Conservation (phyloP, 2,888 invertebrate species). For the Gortyna flavago region DNA sequence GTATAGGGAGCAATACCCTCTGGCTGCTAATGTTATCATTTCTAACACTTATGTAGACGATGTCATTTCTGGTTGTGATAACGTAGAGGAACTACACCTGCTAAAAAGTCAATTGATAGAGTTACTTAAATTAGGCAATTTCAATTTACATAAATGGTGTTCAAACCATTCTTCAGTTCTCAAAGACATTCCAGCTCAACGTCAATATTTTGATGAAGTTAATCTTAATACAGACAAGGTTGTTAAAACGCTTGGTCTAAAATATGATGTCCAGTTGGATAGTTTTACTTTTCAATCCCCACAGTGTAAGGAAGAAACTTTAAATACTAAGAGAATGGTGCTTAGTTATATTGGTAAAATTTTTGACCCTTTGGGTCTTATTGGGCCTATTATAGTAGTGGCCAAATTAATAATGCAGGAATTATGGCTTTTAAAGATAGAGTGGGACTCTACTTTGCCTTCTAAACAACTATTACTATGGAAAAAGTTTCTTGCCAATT, state of each 20-base stretch:
- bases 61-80: neutral
- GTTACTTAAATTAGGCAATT: neutral
- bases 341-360: neutral
- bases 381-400: conserved; percentile 2
- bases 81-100: neutral
- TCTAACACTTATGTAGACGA: neutral
- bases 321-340: neutral
- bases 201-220: neutral
- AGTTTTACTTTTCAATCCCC: neutral
- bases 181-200: neutral
- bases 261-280: no score
- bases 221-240: conserved; percentile 4
- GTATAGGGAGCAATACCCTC: neutral
- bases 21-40: neutral
- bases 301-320: no score
- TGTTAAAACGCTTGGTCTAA: neutral
- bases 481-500: neutral
- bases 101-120: neutral
- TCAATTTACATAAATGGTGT: conserved; percentile 1
- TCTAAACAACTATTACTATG: neutral
- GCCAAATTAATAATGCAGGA: conserved; percentile 2
- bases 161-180: neutral
- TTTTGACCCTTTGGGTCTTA: conserved; percentile 6
- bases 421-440: neutral
- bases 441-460: neutral